Percentiles rank a stretch among this genome's conserved stretches.
These are phyloP conservation scores for Agonopterix alstromeriana DNA, from an alignment of 2,888 invertebrate genomes.

Conservation along the genomic window DNA sequence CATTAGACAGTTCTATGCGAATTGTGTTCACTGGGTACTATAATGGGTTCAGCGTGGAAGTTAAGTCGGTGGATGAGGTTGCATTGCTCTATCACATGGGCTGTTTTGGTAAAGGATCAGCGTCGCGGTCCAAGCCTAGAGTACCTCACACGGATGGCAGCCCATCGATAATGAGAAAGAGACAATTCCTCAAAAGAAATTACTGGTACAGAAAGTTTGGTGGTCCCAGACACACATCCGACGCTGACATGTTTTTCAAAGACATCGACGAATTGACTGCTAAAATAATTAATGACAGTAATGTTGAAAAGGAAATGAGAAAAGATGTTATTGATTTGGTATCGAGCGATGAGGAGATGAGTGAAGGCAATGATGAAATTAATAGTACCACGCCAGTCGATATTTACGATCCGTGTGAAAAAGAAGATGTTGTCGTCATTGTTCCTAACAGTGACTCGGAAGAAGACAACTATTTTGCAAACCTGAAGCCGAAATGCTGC, in stretches of 20 bases:
- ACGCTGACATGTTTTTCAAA: slow-evolving; percentile 40
- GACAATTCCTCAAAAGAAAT: slow-evolving; percentile 78
- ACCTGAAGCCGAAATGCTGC: slow-evolving; percentile 77
- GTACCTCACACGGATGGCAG: slow-evolving; percentile 45
- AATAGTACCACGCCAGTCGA: slow-evolving; percentile 16
- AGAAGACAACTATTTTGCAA: slow-evolving; percentile 77
- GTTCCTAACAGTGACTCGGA: slow-evolving; percentile 82
- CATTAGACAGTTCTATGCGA: slow-evolving; percentile 57
- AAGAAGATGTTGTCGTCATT: slow-evolving; percentile 71
- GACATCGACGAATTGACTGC: slow-evolving; percentile 41
- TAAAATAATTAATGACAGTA: slow-evolving; percentile 40
- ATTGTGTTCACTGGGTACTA: slow-evolving; percentile 77
- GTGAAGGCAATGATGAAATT: slow-evolving; percentile 25
- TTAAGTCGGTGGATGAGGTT: slow-evolving; percentile 78
- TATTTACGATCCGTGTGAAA: slow-evolving; percentile 7
- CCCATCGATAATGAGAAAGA: slow-evolving; percentile 66
- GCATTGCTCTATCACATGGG: slow-evolving; percentile 81
- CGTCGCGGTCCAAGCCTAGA: slow-evolving; percentile 75
- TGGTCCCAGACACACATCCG: slow-evolving; percentile 23
- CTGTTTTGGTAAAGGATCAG: slow-evolving; percentile 85
- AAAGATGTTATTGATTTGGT: slow-evolving; percentile 65
- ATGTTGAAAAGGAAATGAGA: slow-evolving; percentile 21
- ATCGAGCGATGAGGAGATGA: slow-evolving; percentile 55
- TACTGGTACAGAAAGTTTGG: slow-evolving; percentile 69
- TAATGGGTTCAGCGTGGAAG: slow-evolving; percentile 81